Conservation (phyloP, 1,140 invertebrate species). For the Tigriopus japonicus region DNA sequence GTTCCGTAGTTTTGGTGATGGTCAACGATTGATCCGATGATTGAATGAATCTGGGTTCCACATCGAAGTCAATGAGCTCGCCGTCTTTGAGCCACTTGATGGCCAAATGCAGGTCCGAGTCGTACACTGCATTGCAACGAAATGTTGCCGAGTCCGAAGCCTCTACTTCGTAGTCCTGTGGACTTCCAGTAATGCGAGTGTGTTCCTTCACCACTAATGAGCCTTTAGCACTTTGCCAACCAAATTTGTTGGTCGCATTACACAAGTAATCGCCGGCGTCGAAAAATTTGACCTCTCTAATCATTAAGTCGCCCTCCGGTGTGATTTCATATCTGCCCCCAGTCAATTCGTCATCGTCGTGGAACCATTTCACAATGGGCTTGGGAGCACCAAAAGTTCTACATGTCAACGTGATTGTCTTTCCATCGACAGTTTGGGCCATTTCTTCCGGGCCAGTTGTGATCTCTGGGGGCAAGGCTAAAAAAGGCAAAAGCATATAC, state of each 20-base stretch:
- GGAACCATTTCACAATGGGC: slow-evolving; percentile 81
- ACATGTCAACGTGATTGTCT: slow-evolving; percentile 62
- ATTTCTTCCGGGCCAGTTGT: slow-evolving; percentile 54
- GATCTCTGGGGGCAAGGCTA: slow-evolving; percentile 74
- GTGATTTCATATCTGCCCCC: slow-evolving; percentile 55
- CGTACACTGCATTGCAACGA: slow-evolving; percentile 72
- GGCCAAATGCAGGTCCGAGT: slow-evolving; percentile 50
- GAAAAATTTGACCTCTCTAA: slow-evolving; percentile 54
- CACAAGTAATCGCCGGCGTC: slow-evolving; percentile 80
- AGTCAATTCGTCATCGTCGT: slow-evolving; percentile 55
- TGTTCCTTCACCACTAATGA: slow-evolving; percentile 61
- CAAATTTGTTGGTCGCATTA: slow-evolving; percentile 80
- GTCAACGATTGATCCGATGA: slow-evolving; percentile 75
- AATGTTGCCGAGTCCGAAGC: slow-evolving; percentile 77
- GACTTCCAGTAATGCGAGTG: slow-evolving; percentile 61
- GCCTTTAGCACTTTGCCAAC: slow-evolving; percentile 50
- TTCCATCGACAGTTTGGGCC: slow-evolving; percentile 54
- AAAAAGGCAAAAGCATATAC: too few species aligned
- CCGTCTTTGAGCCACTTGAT: slow-evolving; percentile 78
- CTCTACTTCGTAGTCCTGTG: slow-evolving; percentile 72
- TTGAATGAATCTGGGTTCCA: slow-evolving; percentile 50
- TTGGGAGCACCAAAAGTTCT: slow-evolving; percentile 87
- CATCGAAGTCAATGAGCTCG: slow-evolving; percentile 64
- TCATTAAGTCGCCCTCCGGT: slow-evolving; percentile 60
- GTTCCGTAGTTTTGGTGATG: slow-evolving; percentile 75